Percentiles rank a stretch among this genome's conserved stretches.
phyloP scores from a whole-genome alignment of 2,113 vertebrate genomes.

The Tragulus kanchil region DNA sequence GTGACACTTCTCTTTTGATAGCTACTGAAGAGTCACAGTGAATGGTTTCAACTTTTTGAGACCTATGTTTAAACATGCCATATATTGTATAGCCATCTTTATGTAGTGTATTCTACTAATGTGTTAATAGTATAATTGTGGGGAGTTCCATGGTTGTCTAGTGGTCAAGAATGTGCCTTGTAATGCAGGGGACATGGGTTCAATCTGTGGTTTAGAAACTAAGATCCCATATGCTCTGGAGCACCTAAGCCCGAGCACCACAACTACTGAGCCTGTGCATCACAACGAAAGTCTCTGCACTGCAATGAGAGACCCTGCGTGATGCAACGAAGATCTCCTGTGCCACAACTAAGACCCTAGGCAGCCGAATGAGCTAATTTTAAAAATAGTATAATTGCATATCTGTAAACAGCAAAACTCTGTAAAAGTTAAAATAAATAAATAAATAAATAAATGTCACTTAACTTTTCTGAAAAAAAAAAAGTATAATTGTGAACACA shows the following conservation, averaged over 20 bases:
- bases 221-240: not conserved
- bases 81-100: constrained; percentile 4
- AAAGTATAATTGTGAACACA: constrained; percentile 27
- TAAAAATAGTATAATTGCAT: not conserved
- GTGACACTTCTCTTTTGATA: not conserved
- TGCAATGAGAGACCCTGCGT: not conserved
- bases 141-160: not conserved
- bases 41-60: constrained; percentile 16
- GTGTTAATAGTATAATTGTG: not conserved
- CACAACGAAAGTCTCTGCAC: not conserved
- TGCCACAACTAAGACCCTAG: not conserved
- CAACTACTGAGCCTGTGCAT: not conserved
- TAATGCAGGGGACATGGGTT: not conserved
- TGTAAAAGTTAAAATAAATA: no score
- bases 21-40: constrained; percentile 45
- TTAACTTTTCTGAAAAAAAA: not conserved
- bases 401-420: no score
- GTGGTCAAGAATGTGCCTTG: not conserved
- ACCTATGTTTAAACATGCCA: constrained; percentile 27
- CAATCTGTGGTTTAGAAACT: not conserved
- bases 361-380: not conserved
- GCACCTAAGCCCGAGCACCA: not conserved
- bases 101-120: constrained; percentile 14
- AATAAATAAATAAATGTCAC: no score
- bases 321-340: not conserved